Base-by-base conservation (phyloP, 2,797 vertebrate genomes). In the Silurus lanzhouensis region DNA sequence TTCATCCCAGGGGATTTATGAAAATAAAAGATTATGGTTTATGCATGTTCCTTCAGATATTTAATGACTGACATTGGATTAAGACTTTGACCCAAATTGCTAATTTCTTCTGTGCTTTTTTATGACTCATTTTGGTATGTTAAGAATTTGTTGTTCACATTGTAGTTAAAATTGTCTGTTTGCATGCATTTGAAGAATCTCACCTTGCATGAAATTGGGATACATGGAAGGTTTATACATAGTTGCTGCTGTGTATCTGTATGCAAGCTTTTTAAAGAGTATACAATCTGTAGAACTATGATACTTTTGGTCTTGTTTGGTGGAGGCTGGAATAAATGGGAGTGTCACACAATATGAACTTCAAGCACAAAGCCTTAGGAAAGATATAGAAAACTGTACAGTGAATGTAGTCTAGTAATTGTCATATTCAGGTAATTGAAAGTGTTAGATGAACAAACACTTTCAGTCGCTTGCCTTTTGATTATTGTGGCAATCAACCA, bases 21-120 rank as follows among this genome's bases (percentile, higher is more conserved):
- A 78, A 63, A 79, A 63, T 20, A 79, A 63, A 63, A n/a, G 19
- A n/a, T 44, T 55, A 58, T 77, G 25, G 74, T 77, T 58, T 31
- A 77, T 20, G 2, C 17, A 20, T 77, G 57, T 31, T 58, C 70
- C 71, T 58, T 58, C 25, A 20, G 72, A 27, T 78, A 57, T 55
- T 10, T 52, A 75, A 15, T 58, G 25, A 58, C 8, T 25, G 46
- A 15, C 52, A 55, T 14, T 75, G 71, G 46, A 15, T 72, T 72
- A 10, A 17, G 64, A 38, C 14, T 70, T 70, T 44, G 17, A 52
- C 48, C 48, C 48, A 52, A 10, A 52, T 52, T 52, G 48, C 9
- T 52, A 6, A 52, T 31, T 67, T 27, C n/a, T 25, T 12, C 0
- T 0, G 6, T 25, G 2, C 10, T 19, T 46, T 20, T 7, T 38